Conservation (phyloP, 2,113 vertebrate species). For the Sinocyclocheilus anophthalmus region DNA sequence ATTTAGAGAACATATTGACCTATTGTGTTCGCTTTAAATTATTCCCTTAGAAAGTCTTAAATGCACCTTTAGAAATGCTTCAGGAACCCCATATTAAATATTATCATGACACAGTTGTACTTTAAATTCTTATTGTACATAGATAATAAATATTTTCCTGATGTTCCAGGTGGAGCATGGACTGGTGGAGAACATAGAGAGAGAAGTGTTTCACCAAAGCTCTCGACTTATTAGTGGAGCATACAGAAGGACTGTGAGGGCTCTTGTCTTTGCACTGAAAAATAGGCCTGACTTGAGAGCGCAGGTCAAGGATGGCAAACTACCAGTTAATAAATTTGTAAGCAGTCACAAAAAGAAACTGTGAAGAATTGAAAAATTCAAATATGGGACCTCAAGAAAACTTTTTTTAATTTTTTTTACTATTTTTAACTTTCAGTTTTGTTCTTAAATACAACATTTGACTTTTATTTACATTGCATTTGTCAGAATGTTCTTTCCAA, state of each 20-base stretch:
- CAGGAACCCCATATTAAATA: background rate
- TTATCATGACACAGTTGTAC: background rate
- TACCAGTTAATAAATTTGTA: conserved; percentile 81
- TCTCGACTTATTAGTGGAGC: conserved; percentile 85
- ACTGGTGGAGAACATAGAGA: conserved; percentile 93
- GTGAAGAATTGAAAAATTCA: background rate
- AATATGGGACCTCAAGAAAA: background rate
- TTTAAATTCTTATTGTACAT: background rate
- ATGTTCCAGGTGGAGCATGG: conserved; percentile 82
- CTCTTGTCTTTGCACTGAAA: conserved; percentile 93
- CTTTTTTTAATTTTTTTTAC: background rate
- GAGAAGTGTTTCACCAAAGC: conserved; percentile 91
- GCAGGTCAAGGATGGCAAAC: conserved; percentile 78
- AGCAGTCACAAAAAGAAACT: conserved; percentile 86
- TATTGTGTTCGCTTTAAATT: too few species aligned
- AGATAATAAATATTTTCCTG: background rate
- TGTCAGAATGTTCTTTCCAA: background rate
- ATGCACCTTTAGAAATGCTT: too few species aligned
- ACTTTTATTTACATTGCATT: background rate
- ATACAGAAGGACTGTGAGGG: conserved; percentile 85
- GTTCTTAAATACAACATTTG: conserved; percentile 16
- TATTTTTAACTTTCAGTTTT: background rate
- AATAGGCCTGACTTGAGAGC: conserved; percentile 81
- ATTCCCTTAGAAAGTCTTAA: too few species aligned
- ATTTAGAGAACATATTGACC: too few species aligned